Percentiles rank a stretch among this genome's conserved stretches.
phyloP scores from a whole-genome alignment of 64 coral and sea anemone species.

The Acropora tenuis region DNA sequence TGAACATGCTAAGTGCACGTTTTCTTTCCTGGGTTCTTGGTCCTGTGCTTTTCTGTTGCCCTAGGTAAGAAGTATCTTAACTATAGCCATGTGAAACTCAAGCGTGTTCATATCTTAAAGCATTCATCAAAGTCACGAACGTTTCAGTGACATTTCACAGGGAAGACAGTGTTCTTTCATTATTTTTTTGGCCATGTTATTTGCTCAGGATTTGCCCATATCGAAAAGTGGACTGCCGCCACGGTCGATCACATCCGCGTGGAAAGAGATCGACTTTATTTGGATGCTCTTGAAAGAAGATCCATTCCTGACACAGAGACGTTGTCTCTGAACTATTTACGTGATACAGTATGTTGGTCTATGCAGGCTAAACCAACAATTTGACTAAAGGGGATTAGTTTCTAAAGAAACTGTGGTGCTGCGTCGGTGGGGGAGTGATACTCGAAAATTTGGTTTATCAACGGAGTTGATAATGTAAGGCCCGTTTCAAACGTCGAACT shows the following conservation, averaged over 20 bases:
- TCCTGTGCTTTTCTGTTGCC: not conserved
- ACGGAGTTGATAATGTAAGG: no score
- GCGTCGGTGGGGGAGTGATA: no score
- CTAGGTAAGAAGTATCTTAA: not conserved
- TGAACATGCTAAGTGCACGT: not conserved
- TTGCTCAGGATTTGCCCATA: no score
- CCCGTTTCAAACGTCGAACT: no score
- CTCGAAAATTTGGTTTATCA: no score
- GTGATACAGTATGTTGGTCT: not conserved
- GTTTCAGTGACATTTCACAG: not conserved
- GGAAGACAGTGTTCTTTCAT: not conserved
- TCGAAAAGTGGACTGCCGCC: no score
- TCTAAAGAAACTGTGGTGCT: no score
- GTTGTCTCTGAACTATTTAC: no score
- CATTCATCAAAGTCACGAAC: not conserved
- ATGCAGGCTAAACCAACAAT: not conserved
- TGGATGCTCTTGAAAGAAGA: slow-evolving; percentile 1
- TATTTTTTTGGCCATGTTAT: not conserved
- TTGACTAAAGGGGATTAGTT: no score
- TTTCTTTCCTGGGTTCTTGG: not conserved
- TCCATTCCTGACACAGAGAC: slow-evolving; percentile 2
- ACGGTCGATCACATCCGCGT: no score
- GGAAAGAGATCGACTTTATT: no score
- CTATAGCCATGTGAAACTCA: not conserved
- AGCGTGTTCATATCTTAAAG: not conserved